These are phyloP conservation scores for Phoxinus dragarum DNA, from an alignment of 2,797 vertebrate genomes.

Conservation along the genomic window DNA sequence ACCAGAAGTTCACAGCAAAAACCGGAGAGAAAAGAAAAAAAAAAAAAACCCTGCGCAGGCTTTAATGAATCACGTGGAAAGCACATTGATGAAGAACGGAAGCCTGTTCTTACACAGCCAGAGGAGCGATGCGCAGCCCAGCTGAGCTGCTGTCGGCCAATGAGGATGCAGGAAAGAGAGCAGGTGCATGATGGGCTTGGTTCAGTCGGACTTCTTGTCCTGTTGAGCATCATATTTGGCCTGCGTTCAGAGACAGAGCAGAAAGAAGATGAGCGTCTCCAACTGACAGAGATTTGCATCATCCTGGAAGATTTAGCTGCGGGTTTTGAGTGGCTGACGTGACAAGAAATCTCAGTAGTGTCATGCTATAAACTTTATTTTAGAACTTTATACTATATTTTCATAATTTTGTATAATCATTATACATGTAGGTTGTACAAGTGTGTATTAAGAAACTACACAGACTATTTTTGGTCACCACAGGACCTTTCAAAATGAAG, in stretches of 20 bases:
- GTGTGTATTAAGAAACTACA: not conserved
- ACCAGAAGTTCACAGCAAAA: slow-evolving; percentile 14
- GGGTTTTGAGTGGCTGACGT: not conserved
- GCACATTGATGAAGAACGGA: not conserved
- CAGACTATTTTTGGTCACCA: too few relatives aligned
- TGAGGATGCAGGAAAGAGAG: slow-evolving; percentile 32
- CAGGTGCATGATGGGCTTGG: not conserved
- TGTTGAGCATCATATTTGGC: slow-evolving; percentile 65
- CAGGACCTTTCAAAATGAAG: too few relatives aligned
- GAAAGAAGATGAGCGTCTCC: not conserved
- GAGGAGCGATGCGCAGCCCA: slow-evolving; percentile 1
- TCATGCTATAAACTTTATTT: not conserved
- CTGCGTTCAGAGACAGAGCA: slow-evolving; percentile 60
- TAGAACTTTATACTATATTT: not conserved
- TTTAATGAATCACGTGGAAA: slow-evolving; percentile 6
- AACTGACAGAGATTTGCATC: not conserved
- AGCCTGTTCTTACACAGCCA: slow-evolving; percentile 24
- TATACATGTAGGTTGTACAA: not conserved
- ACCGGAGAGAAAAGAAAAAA: not conserved
- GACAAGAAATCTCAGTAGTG: not conserved
- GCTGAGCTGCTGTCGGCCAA: slow-evolving; percentile 29
- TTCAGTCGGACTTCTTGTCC: slow-evolving; percentile 80
- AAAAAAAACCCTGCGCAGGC: not conserved
- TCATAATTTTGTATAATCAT: not conserved
- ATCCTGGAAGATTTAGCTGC: not conserved